These are phyloP conservation scores for Nomada flava DNA, from an alignment of 2,888 invertebrate species.

Conservation along the genomic window DNA sequence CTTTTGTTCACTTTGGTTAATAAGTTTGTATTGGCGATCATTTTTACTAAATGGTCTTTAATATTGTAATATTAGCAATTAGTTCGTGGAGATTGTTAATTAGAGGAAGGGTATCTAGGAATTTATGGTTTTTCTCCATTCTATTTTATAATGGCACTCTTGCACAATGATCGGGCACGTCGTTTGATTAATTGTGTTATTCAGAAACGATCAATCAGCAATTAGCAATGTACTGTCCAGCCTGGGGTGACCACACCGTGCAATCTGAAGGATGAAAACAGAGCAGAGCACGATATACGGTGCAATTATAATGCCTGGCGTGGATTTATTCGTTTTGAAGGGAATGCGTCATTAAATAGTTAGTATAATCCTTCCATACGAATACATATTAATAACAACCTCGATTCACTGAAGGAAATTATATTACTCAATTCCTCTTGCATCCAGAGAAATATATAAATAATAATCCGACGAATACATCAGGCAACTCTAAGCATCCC, in stretches of 20 bases:
- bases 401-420: background rate
- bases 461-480: background rate
- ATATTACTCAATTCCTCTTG: slow-evolving; percentile 2
- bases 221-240: slow-evolving; percentile 78
- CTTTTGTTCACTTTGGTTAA: too few species aligned
- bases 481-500: background rate
- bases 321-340: slow-evolving; percentile 55
- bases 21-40: too few species aligned
- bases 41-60: too few species aligned
- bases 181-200: slow-evolving; percentile 79
- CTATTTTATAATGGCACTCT: slow-evolving; percentile 53
- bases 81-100: too few species aligned
- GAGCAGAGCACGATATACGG: slow-evolving; percentile 42
- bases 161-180: slow-evolving; percentile 60
- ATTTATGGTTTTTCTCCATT: background rate
- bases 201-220: slow-evolving; percentile 81
- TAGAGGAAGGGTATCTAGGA: background rate
- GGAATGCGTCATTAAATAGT: slow-evolving; percentile 59
- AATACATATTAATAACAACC: slow-evolving; percentile 10
- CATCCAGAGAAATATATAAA: background rate
- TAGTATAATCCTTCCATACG: slow-evolving; percentile 9
- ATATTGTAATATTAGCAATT: too few species aligned
- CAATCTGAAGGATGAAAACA: slow-evolving; percentile 62
- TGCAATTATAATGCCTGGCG: slow-evolving; percentile 68
- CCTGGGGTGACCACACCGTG: slow-evolving; percentile 60